Percentiles rank a stretch among this genome's conserved stretches.
These are phyloP conservation scores for Bombylius major DNA, from an alignment of 2,888 invertebrate genomes.

Conservation along the genomic window DNA sequence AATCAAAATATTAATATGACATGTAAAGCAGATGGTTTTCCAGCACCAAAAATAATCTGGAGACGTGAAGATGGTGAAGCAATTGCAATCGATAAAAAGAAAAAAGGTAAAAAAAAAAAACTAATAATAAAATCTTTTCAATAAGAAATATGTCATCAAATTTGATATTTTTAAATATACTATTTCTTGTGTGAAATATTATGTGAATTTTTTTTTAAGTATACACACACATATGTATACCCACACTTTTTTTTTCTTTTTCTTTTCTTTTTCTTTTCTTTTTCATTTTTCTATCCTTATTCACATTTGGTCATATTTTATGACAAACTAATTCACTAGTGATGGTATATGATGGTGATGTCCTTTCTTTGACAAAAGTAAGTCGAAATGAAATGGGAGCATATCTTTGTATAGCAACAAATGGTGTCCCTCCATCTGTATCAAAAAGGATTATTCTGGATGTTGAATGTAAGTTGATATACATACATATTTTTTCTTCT, in stretches of 20 bases:
- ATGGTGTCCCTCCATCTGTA: constrained; percentile 81
- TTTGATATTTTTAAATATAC: no score
- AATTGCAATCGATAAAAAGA: constrained; percentile 71
- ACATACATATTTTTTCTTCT: constrained; percentile 6
- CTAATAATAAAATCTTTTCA: constrained; percentile 6
- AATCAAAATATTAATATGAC: constrained; percentile 87
- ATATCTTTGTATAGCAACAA: constrained; percentile 43
- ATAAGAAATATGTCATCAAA: no score
- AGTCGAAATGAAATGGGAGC: constrained; percentile 60
- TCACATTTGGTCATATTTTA: constrained; percentile 5
- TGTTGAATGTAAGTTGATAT: constrained; percentile 60
- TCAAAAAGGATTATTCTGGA: constrained; percentile 85
- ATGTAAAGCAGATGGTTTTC: constrained; percentile 84
- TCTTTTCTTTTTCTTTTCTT: constrained; percentile 2
- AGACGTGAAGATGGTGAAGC: constrained; percentile 79
- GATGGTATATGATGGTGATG: constrained; percentile 70
- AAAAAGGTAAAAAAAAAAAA: constrained; percentile 65
- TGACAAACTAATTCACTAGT: constrained; percentile 41
- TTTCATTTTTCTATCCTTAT: background rate
- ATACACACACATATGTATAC: no score
- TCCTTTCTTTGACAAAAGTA: constrained; percentile 72
- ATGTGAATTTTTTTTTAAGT: background rate
- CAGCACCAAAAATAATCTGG: constrained; percentile 88
- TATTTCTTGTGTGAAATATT: background rate
- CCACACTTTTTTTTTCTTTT: no score